These are phyloP conservation scores for Heliconius cydno DNA, from an alignment of 2,888 invertebrate genomes.

Conservation along the genomic window DNA sequence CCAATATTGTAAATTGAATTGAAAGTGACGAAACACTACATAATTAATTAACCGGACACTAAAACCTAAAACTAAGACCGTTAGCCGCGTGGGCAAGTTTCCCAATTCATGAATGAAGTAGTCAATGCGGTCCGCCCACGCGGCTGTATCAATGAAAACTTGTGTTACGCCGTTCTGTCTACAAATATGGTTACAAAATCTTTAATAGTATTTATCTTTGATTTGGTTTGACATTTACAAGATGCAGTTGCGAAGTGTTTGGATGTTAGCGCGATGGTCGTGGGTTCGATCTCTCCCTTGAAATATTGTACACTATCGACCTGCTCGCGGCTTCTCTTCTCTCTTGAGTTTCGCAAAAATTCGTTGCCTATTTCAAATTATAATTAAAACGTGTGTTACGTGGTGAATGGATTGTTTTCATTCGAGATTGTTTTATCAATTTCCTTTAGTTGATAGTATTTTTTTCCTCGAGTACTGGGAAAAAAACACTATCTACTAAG, in stretches of 20 bases:
- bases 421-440: no score
- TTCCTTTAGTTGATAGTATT: background rate
- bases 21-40: conserved; percentile 57
- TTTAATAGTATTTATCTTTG: conserved; percentile 57
- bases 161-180: conserved; percentile 70
- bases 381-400: no score
- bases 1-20: background rate
- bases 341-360: no score
- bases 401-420: no score
- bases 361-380: no score
- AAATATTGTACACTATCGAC: no score
- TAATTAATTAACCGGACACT: conserved; percentile 75
- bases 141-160: conserved; percentile 70
- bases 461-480: no score
- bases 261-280: background rate
- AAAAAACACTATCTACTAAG: no score
- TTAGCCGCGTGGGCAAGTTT: conserved; percentile 74
- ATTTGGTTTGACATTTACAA: conserved; percentile 53
- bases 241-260: background rate
- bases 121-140: conserved; percentile 72
- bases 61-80: conserved; percentile 64
- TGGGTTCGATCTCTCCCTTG: background rate
- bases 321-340: background rate
- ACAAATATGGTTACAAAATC: conserved; percentile 70
- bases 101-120: conserved; percentile 80